These are phyloP conservation scores for Phyto melanocephala DNA, from an alignment of 2,888 invertebrate species.

Conservation along the genomic window DNA sequence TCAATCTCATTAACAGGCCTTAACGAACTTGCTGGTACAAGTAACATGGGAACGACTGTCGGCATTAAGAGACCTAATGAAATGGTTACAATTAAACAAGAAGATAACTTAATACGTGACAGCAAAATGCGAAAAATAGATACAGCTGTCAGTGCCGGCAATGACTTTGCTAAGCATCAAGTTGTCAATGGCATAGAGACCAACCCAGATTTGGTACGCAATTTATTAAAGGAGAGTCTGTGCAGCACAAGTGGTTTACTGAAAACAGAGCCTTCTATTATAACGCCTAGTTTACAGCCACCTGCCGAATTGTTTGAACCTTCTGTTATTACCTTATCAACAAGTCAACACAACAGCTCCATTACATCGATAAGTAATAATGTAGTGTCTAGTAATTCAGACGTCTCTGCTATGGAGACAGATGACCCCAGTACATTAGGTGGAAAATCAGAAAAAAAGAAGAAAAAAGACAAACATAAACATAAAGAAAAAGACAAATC, in stretches of 20 bases:
- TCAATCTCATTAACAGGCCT: slow-evolving; percentile 37
- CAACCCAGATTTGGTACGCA: slow-evolving; percentile 86
- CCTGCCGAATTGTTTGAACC: slow-evolving; percentile 75
- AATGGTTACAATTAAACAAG: slow-evolving; percentile 67
- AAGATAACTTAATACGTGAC: slow-evolving; percentile 73
- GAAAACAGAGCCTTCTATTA: slow-evolving; percentile 71
- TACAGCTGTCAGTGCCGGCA: slow-evolving; percentile 18
- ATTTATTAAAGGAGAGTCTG: slow-evolving; percentile 83
- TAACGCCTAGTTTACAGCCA: slow-evolving; percentile 73
- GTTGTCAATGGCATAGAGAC: slow-evolving; percentile 85
- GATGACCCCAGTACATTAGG: slow-evolving; percentile 48
- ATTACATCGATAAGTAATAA: slow-evolving; percentile 71
- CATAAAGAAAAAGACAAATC: slow-evolving; percentile 88
- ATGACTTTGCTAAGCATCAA: slow-evolving; percentile 70
- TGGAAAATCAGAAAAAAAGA: slow-evolving; percentile 80
- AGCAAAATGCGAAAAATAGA: slow-evolving; percentile 75
- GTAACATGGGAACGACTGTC: slow-evolving; percentile 54
- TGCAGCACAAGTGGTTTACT: slow-evolving; percentile 75
- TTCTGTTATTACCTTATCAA: slow-evolving; percentile 73
- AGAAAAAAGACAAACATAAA: slow-evolving; percentile 89
- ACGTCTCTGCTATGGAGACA: slow-evolving; percentile 49
- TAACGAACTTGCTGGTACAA: slow-evolving; percentile 69
- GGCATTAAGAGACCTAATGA: slow-evolving; percentile 73
- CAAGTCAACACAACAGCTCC: slow-evolving; percentile 77
- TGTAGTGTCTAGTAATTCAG: slow-evolving; percentile 42